Conservation (phyloP, 2,888 invertebrate species). For the Eudemis profundana region DNA sequence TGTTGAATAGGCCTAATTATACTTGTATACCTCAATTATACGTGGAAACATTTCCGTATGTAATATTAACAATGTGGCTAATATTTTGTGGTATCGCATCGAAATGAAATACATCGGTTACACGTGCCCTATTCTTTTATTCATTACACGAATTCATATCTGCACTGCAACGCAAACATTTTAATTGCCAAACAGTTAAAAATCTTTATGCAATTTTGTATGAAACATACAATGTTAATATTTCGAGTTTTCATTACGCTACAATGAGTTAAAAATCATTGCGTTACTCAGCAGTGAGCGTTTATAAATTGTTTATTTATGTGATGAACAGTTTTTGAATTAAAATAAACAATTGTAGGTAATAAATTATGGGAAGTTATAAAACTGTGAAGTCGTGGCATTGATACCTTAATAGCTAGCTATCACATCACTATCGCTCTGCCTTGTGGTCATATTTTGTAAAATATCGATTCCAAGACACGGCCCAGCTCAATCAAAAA, state of each 20-base stretch:
- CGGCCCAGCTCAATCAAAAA: conserved; percentile 67
- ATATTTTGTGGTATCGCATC: conserved; percentile 19
- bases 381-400: too few relatives aligned
- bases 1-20: neutral
- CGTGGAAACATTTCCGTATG: neutral
- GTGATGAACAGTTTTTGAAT: neutral
- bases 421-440: too few relatives aligned
- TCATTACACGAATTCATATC: conserved; percentile 50
- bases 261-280: conserved; percentile 1
- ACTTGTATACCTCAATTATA: neutral
- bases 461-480: neutral
- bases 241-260: conserved; percentile 3
- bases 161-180: conserved; percentile 50
- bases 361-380: too few relatives aligned
- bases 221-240: conserved; percentile 15
- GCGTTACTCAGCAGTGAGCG: neutral
- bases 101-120: conserved; percentile 49
- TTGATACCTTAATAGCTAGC: too few relatives aligned
- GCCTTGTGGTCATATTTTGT: neutral
- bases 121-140: conserved; percentile 51
- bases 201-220: conserved; percentile 29
- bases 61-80: neutral
- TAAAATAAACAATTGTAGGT: neutral
- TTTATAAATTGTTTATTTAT: neutral
- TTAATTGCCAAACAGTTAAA: conserved; percentile 50